These are phyloP conservation scores for Montipora foliosa DNA, from an alignment of 64 coral and sea anemone species.

Conservation along the genomic window DNA sequence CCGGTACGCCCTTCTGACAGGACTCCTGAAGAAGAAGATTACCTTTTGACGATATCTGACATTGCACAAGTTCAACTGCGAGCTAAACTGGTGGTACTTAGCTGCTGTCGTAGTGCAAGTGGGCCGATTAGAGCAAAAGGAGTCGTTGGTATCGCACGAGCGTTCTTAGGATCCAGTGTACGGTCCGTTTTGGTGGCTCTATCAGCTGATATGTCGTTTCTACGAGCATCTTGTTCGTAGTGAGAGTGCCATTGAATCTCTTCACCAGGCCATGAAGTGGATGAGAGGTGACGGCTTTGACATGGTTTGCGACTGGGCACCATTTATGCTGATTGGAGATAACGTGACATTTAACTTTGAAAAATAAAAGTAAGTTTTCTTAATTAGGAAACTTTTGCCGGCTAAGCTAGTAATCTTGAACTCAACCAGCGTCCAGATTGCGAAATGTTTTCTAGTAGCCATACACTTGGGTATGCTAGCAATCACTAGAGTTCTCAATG, in stretches of 20 bases:
- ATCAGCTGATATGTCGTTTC: neutral
- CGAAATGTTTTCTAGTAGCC: neutral
- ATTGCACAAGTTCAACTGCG: neutral
- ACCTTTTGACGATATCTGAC: neutral
- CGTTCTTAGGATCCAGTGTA: neutral
- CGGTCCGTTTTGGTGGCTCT: neutral
- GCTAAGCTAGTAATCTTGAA: too few relatives aligned
- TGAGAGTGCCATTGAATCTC: neutral
- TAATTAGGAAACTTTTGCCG: too few relatives aligned
- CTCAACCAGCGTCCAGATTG: neutral
- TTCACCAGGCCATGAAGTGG: constrained; percentile 20
- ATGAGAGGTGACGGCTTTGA: neutral
- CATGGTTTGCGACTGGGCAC: neutral
- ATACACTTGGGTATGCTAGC: too few relatives aligned
- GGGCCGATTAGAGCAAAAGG: neutral
- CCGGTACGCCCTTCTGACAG: neutral
- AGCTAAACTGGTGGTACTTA: neutral
- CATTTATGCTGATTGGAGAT: constrained; percentile 3
- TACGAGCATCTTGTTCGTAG: neutral
- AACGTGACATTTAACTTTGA: neutral
- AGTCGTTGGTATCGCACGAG: neutral
- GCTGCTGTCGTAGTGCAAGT: neutral
- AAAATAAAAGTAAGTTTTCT: neutral
- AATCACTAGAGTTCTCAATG: too few relatives aligned
- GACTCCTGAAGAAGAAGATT: neutral